phyloP scores from a whole-genome alignment of 2,113 vertebrate genomes.

The Corvus moneduloides region DNA sequence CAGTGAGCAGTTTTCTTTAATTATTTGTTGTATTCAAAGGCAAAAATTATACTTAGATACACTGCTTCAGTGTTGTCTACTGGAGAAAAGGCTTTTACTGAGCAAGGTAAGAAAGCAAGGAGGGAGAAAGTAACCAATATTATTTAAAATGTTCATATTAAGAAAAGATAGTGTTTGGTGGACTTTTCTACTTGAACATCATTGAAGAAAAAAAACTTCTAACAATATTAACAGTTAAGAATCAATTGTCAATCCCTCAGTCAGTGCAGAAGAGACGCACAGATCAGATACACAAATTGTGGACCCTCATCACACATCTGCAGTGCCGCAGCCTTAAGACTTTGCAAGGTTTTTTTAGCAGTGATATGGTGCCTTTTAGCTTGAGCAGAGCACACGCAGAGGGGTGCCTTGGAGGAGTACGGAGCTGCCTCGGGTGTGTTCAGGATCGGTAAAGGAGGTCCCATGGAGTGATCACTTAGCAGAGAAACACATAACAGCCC shows the following conservation, averaged over 20 bases:
- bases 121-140: background rate
- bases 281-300: rapidly evolving
- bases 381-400: rapidly evolving
- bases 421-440: background rate
- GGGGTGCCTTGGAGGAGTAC: rapidly evolving
- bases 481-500: background rate
- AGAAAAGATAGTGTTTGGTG: background rate
- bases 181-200: background rate
- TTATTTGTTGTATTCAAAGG: background rate
- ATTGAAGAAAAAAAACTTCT: background rate
- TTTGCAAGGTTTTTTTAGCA: background rate
- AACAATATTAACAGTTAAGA: background rate
- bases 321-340: background rate
- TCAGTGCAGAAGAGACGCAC: background rate
- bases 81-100: background rate
- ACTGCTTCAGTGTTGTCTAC: background rate
- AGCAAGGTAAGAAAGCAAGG: background rate
- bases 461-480: background rate
- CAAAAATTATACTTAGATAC: background rate
- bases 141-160: background rate
- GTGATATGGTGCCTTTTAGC: background rate
- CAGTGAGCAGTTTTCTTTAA: background rate
- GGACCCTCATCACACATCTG: background rate
- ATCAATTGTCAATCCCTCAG: background rate
- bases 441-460: background rate